Evolutionary conservation across 1,140 invertebrate genomes (phyloP).

Genomic region (Pectinophora gossypiella): DNA sequence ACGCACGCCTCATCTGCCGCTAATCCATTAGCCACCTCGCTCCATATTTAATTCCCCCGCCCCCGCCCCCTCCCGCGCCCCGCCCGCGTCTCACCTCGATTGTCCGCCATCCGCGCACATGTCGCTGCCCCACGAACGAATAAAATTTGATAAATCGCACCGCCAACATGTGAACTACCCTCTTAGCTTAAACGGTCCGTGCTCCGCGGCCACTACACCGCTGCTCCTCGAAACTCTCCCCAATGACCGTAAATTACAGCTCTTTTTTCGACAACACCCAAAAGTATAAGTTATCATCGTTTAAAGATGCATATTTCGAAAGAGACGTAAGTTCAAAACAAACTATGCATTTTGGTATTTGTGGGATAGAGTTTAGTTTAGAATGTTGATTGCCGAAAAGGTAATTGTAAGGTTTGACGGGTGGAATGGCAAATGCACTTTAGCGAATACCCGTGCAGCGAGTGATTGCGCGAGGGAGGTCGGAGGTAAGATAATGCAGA

Average conservation of each 20-base stretch:
- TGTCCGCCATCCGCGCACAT: slow-evolving; percentile 63
- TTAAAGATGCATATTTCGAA: slow-evolving; percentile 26
- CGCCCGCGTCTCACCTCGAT: slow-evolving; percentile 34
- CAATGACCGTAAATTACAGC: neutral
- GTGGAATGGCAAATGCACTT: slow-evolving; percentile 61
- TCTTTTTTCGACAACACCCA: neutral
- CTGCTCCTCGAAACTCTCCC: slow-evolving; percentile 13
- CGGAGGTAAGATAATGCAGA: slow-evolving; percentile 69
- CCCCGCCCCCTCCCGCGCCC: slow-evolving; percentile 20
- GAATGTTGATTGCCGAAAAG: slow-evolving; percentile 8
- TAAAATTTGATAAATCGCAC: slow-evolving; percentile 73
- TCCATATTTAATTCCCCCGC: slow-evolving; percentile 60
- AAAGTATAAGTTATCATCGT: slow-evolving; percentile 43
- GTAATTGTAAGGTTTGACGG: slow-evolving; percentile 51
- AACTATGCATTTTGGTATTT: slow-evolving; percentile 13
- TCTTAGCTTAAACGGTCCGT: slow-evolving; percentile 65
- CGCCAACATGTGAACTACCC: slow-evolving; percentile 71
- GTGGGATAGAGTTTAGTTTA: slow-evolving; percentile 12
- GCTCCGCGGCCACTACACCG: slow-evolving; percentile 20
- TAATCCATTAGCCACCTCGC: slow-evolving; percentile 70
- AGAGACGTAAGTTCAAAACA: slow-evolving; percentile 14
- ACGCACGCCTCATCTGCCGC: slow-evolving; percentile 41
- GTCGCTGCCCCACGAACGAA: slow-evolving; percentile 56
- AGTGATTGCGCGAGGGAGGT: slow-evolving; percentile 46
- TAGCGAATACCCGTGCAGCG: slow-evolving; percentile 54